Conservation (phyloP, 2,797 vertebrate species). For the Amniataba percoides region DNA sequence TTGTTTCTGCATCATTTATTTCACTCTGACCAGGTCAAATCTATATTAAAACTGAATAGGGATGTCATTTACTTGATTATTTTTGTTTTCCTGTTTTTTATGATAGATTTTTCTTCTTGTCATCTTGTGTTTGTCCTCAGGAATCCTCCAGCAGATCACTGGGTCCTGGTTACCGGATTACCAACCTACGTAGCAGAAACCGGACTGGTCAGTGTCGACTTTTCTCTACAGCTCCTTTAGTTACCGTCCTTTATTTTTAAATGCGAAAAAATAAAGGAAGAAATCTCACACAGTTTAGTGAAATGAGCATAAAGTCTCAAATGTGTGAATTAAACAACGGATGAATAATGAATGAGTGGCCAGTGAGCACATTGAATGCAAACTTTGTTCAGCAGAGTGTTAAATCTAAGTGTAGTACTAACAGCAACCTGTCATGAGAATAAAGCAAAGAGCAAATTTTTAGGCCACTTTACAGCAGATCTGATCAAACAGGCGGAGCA, state of each 20-base stretch:
- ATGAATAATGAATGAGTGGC: conserved; percentile 31
- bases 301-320: not conserved
- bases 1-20: not conserved
- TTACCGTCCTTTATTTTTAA: not conserved
- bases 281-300: not conserved
- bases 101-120: not conserved
- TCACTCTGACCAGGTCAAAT: not conserved
- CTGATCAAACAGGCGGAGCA: not conserved
- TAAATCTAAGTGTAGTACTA: not conserved
- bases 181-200: conserved; percentile 92
- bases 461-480: not conserved
- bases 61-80: not conserved
- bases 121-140: conserved; percentile 71
- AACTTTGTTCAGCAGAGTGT: not conserved
- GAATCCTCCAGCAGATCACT: conserved; percentile 89
- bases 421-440: not conserved
- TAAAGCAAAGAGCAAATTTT: not conserved
- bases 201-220: conserved; percentile 87
- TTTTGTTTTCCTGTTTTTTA: not conserved
- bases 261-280: too few relatives aligned
- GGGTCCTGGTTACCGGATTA: conserved; percentile 89
- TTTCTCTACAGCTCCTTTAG: not conserved
- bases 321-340: conserved; percentile 12
- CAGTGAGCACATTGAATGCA: conserved; percentile 1
- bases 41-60: not conserved